Base-by-base conservation (phyloP, 2,797 vertebrate genomes). In the Ceryle rudis region DNA sequence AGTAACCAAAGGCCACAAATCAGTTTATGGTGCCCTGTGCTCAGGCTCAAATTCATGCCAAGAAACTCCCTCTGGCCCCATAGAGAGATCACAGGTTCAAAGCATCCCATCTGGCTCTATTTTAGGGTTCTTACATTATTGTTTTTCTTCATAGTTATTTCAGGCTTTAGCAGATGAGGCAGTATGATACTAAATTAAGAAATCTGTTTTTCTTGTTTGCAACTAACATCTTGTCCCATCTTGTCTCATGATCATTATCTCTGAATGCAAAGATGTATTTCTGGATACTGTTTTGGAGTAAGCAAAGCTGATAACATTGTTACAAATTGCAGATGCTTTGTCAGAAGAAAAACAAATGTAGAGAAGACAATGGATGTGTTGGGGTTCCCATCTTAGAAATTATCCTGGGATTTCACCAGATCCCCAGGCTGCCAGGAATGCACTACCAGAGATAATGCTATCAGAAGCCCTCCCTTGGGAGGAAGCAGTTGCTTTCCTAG, bases 121-220 rank as follows among this genome's bases (percentile, higher is more conserved):
- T 95, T 94, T 86, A 62, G 77, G 21, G 41, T 93, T 91, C 83
- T 70, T 77, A 60, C 33, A 61, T 86, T 90, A 77, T 92, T 96
- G 17, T 86, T 84, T 95, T 95, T 90, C 90, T 90, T 93, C 51
- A 22, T 51, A 66, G 81, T 95, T 96, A 93, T 93, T 96, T 94
- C 85, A 81, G 82, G 90, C 77, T 92, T 66, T 91, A 94, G 80
- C 77, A 94, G 88, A 94, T 93, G 93, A 95, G 60, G 60, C 92
- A 91, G 83, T 46, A 39, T 0, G 5, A 57, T 73, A 67, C 90
- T 96, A 96, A 96, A 80, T 96, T 93, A 66, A 81, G 95, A 93
- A 94, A 44, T 73, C 62, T 94, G 73, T 90, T 95, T 95, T 95
- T 95, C 88, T 92, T 70, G 26, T 86, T 10, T 49, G 57, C 71